phyloP scores from a whole-genome alignment of 2,113 vertebrate species.

The human region DNA sequence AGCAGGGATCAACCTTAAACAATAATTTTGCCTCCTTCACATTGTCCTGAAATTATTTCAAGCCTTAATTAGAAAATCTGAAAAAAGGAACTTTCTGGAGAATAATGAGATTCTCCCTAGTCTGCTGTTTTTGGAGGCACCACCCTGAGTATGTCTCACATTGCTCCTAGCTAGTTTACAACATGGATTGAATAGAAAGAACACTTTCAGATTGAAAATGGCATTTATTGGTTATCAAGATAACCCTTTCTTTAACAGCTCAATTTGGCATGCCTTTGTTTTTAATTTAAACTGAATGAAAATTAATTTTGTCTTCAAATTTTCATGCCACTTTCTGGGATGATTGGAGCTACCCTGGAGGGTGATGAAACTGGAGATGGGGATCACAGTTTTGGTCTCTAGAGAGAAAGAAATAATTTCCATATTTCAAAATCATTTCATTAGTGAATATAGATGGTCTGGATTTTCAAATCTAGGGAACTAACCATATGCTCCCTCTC shows the following conservation, averaged over 20 bases:
- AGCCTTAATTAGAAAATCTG: neutral
- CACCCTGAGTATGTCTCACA: neutral
- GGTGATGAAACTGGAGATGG: conserved; percentile 30
- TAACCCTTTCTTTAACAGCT: conserved; percentile 51
- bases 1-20: neutral
- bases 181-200: neutral
- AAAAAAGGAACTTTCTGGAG: neutral
- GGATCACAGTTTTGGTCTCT: conserved; percentile 72
- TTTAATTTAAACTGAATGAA: conserved; percentile 64
- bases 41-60: conserved; percentile 14
- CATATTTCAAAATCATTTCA: conserved; percentile 78
- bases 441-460: conserved; percentile 76
- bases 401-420: conserved; percentile 79
- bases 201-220: conserved; percentile 16
- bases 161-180: neutral
- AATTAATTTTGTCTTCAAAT: conserved; percentile 65
- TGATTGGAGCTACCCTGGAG: conserved; percentile 34
- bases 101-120: neutral
- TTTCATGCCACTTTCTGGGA: conserved; percentile 42
- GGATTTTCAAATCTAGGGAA: conserved; percentile 76
- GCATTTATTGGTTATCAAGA: conserved; percentile 30
- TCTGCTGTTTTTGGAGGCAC: neutral
- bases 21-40: neutral
- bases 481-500: conserved; percentile 81
- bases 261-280: conserved; percentile 66